Conservation (phyloP, 2,113 vertebrate genomes). For the Phylloscopus whistleri region DNA sequence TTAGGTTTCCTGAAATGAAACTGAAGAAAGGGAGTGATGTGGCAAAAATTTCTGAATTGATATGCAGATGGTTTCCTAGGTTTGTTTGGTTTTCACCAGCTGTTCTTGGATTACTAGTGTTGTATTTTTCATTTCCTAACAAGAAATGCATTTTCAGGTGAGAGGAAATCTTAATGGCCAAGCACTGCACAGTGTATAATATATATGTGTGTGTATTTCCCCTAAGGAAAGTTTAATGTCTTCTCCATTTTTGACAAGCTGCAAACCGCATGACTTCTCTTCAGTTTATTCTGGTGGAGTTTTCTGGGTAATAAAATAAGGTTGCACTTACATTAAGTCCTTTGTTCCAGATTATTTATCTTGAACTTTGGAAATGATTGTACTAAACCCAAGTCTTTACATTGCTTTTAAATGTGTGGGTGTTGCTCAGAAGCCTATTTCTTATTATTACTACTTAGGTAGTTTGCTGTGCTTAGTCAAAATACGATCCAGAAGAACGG, state of each 20-base stretch:
- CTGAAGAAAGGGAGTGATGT: neutral
- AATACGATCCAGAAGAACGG: neutral
- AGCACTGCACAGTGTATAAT: neutral
- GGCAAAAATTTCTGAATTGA: neutral
- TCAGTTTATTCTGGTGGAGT: neutral
- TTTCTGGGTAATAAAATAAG: conserved; percentile 29
- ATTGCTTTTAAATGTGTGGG: neutral
- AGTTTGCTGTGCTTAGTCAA: conserved; percentile 2
- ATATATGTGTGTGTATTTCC: neutral
- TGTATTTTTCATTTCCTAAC: neutral
- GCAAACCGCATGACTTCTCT: neutral
- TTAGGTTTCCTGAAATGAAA: neutral
- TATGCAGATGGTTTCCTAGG: neutral
- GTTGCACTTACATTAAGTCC: neutral
- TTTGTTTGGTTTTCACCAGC: neutral
- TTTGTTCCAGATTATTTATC: conserved; percentile 44
- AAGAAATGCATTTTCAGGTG: conserved; percentile 8
- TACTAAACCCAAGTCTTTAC: neutral
- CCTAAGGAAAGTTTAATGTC: neutral
- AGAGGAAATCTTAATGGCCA: neutral
- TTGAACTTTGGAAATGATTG: conserved; percentile 46
- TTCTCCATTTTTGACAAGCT: neutral
- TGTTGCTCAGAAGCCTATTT: conserved; percentile 36
- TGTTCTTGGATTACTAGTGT: neutral
- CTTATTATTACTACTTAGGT: neutral